Base-by-base conservation (phyloP, 2,797 vertebrate genomes). In the Linurgus olivaceus region DNA sequence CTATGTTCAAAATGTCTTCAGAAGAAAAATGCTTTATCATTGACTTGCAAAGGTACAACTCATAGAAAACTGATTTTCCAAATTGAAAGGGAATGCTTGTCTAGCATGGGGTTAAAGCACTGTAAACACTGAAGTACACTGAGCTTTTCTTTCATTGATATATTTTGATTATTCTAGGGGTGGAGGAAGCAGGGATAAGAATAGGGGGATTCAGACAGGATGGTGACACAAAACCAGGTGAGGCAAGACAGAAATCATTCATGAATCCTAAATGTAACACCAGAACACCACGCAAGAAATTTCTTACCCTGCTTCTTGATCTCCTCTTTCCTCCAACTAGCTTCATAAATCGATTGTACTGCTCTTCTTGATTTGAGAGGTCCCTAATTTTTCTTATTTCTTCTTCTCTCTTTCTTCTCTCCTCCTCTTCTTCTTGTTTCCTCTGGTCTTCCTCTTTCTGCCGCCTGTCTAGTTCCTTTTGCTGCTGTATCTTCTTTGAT, bases 311-410 rank as follows among this genome's bases (percentile, higher is more conserved):
- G 96, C 98, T 98, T 95, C 98, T 98, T 6, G 98, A 97, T 94
- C 97, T 96, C n/a, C 97, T 98, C 93, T 98, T 99, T 37, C 98
- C 99, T 17, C 99, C 99, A 93, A 99, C 98, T 92, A 99, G 98
- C 93, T 99, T 99, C 99, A 99, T 99, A 95, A 99, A 99, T 70
- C 99, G 98, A 97, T 99, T 99, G 94, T 99, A 99, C 86, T 99
- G 99, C 86, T 99, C 99, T 86, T 99, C 99, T 97, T 99, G 99
- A 97, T 99, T 99, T 94, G 99, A 99, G 40, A 99, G 98, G 86
- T 99, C 99, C 5, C 99, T 97, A 93, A 99, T 99, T 83, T 98
- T 98, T 40, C 99, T 98, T 81, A 99, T 99, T 96, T 99, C 99
- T 17, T 99, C 99, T 96, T 99, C 99, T 37, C 99, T 98, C 91